A percentile compares a stretch with the other conserved stretches of the same genome.
phyloP scores from a whole-genome alignment of 1,140 invertebrate species.

The Drosophila aff. region DNA sequence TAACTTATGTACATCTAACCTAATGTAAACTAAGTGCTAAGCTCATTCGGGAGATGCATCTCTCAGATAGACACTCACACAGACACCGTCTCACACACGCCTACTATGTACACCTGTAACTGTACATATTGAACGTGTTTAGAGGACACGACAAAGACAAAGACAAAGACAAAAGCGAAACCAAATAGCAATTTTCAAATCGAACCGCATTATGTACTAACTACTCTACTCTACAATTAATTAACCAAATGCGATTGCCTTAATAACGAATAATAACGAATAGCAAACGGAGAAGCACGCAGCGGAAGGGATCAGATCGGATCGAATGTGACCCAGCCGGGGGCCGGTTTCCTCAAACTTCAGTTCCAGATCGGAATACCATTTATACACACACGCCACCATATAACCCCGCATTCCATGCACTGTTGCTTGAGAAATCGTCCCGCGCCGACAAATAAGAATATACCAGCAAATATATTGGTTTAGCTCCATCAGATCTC shows the following conservation, averaged over 20 bases:
- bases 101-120: constrained; percentile 9
- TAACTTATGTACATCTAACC: constrained; percentile 39
- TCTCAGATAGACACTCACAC: constrained; percentile 6
- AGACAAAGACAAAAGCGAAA: constrained; percentile 13
- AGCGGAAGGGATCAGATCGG: not conserved
- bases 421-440: constrained; percentile 72
- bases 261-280: constrained; percentile 48
- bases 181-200: constrained; percentile 45
- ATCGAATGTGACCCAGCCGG: constrained; percentile 43
- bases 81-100: constrained; percentile 6
- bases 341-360: constrained; percentile 70
- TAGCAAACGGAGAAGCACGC: constrained; percentile 3
- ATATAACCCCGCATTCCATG: constrained; percentile 9
- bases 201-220: constrained; percentile 39
- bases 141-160: not conserved
- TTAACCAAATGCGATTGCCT: constrained; percentile 59
- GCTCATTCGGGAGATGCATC: constrained; percentile 31
- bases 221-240: constrained; percentile 50
- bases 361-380: constrained; percentile 50
- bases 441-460: constrained; percentile 41
- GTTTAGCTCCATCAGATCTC: constrained; percentile 43
- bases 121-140: constrained; percentile 16
- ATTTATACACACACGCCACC: constrained; percentile 16
- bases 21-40: constrained; percentile 41
- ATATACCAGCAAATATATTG: constrained; percentile 22